Conservation (phyloP, 2,797 vertebrate species). For the Picus viridis region DNA sequence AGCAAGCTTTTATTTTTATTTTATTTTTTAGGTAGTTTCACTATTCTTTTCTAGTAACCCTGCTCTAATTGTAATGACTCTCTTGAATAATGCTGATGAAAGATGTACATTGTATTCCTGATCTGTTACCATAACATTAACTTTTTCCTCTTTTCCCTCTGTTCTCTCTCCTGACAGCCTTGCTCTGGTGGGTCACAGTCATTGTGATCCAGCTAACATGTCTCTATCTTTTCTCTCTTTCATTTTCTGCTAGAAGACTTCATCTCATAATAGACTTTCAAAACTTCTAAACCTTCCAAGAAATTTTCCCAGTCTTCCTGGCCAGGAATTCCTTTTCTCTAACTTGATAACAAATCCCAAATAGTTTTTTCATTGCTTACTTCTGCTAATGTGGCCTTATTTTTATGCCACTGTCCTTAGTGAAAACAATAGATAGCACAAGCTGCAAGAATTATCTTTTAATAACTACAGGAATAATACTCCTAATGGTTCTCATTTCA, state of each 20-base stretch:
- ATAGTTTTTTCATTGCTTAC: neutral
- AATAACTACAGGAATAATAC: neutral
- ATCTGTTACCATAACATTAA: neutral
- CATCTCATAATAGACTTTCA: neutral
- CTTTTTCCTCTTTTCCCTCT: too few species aligned
- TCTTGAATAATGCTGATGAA: neutral
- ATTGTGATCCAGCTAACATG: neutral
- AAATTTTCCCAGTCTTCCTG: neutral
- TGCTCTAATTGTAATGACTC: neutral
- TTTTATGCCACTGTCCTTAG: neutral
- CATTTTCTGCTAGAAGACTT: neutral
- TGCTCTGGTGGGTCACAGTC: neutral
- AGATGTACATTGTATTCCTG: neutral
- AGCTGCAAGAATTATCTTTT: neutral
- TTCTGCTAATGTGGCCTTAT: neutral
- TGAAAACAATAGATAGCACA: neutral
- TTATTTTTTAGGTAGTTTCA: neutral
- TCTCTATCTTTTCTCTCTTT: neutral
- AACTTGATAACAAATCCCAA: neutral
- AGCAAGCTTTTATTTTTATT: neutral
- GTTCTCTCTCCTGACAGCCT: neutral
- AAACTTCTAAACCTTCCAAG: neutral
- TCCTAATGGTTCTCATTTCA: neutral
- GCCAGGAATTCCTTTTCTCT: neutral
- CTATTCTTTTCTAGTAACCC: neutral